Percentiles rank a stretch among this genome's conserved stretches.
Evolutionary conservation across 1,140 invertebrate genomes (phyloP).

Genomic region (Pinna nobilis): DNA sequence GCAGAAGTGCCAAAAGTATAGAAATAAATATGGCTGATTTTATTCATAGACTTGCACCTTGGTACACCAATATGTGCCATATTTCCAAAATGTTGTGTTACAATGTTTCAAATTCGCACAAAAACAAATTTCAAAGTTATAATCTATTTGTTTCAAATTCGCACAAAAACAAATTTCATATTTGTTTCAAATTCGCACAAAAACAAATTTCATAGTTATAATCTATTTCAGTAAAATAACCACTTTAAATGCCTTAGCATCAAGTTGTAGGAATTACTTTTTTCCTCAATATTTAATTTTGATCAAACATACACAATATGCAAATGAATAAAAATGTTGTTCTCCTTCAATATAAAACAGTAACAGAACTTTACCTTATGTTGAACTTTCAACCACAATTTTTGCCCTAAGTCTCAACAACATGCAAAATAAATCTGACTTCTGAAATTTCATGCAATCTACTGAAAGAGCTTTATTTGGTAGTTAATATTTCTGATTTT

Average conservation of each 20-base stretch:
- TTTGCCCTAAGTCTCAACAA: not conserved
- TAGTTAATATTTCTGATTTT: not conserved
- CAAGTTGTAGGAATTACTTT: too few species aligned
- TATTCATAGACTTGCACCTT: not conserved
- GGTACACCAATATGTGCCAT: not conserved
- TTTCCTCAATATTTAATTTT: too few species aligned
- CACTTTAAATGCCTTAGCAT: too few species aligned
- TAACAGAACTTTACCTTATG: too few species aligned
- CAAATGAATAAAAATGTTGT: too few species aligned
- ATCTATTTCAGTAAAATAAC: too few species aligned
- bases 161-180: too few species aligned
- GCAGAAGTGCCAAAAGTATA: not conserved
- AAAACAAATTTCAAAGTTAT: not conserved
- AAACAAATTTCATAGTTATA: too few species aligned
- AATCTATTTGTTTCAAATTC: not conserved
- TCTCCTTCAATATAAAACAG: too few species aligned
- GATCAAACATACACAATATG: too few species aligned
- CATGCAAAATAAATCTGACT: not conserved
- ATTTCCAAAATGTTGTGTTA: not conserved
- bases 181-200: too few species aligned
- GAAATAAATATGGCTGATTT: not conserved
- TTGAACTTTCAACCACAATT: not conserved
- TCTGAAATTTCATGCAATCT: not conserved
- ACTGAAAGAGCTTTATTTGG: not conserved
- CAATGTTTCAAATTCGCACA: not conserved